Percentiles rank a stretch among this genome's conserved stretches.
Evolutionary conservation across 2,113 vertebrate species (phyloP).

Genomic region (Dendropsophus ebraccatus): DNA sequence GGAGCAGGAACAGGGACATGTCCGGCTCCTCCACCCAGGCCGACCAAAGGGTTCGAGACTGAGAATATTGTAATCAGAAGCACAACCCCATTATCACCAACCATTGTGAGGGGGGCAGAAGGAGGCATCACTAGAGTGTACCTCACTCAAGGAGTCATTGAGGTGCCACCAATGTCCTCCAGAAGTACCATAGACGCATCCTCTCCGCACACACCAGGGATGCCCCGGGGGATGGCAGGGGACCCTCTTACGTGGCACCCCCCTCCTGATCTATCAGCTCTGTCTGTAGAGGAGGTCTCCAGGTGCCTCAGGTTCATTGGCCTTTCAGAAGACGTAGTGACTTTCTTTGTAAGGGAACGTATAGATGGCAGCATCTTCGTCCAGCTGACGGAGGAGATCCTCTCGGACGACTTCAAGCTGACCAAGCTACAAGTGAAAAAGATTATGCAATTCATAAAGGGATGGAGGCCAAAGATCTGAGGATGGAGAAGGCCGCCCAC

Average conservation of each 20-base stretch:
- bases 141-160: constrained; percentile 68
- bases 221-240: constrained; percentile 61
- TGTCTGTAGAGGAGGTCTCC: constrained; percentile 95
- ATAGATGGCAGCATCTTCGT: constrained; percentile 97
- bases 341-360: constrained; percentile 88
- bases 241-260: constrained; percentile 83
- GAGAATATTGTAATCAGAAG: constrained; percentile 69
- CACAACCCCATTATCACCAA: constrained; percentile 72
- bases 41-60: constrained; percentile 71
- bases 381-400: constrained; percentile 95
- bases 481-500: neutral
- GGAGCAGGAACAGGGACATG: constrained; percentile 58
- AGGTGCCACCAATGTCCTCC: constrained; percentile 68
- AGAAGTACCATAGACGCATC: constrained; percentile 58
- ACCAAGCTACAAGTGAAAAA: constrained; percentile 98
- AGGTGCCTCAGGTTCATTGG: constrained; percentile 94
- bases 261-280: constrained; percentile 85
- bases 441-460: constrained; percentile 98
- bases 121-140: constrained; percentile 71
- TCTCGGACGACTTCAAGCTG: constrained; percentile 94
- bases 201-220: constrained; percentile 57
- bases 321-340: constrained; percentile 90
- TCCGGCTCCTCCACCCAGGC: constrained; percentile 66
- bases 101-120: constrained; percentile 77
- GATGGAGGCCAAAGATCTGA: constrained; percentile 96